Conservation (phyloP, 2,113 vertebrate genomes). For the Chamaetylas fuelleborni region DNA sequence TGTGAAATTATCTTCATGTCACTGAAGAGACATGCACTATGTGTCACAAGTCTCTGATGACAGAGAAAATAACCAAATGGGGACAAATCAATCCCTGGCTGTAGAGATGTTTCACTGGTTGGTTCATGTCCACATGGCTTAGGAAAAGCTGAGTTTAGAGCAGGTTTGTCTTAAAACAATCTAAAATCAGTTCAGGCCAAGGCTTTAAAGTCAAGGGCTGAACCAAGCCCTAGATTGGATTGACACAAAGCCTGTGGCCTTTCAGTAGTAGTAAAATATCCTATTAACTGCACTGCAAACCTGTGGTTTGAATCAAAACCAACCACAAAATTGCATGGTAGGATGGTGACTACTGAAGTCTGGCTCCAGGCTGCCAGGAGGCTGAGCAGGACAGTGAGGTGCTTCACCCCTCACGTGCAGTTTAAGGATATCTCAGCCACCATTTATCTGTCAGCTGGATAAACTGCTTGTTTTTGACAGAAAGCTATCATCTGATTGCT, state of each 20-base stretch:
- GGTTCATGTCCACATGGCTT: fast-evolving
- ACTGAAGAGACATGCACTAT: neutral
- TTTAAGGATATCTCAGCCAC: neutral
- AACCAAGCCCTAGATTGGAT: neutral
- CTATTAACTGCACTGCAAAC: too few species aligned
- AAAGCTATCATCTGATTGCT: neutral
- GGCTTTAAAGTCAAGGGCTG: neutral
- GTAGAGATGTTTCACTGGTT: neutral
- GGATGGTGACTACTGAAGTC: neutral
- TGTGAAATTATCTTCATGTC: neutral
- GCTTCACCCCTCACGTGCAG: neutral
- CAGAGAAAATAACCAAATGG: neutral
- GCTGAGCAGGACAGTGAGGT: neutral
- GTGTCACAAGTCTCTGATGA: neutral
- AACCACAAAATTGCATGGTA: neutral
- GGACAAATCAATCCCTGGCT: neutral
- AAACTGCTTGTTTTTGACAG: neutral
- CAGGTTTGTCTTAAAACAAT: neutral
- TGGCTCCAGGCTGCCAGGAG: neutral
- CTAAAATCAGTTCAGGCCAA: neutral
- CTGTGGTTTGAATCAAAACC: neutral
- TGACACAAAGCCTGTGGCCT: too few species aligned
- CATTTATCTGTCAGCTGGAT: neutral
- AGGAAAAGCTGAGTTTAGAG: neutral
- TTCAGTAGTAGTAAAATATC: too few species aligned